These are phyloP conservation scores for Atherinomorus stipes DNA, from an alignment of 2,113 vertebrate species.

Conservation along the genomic window DNA sequence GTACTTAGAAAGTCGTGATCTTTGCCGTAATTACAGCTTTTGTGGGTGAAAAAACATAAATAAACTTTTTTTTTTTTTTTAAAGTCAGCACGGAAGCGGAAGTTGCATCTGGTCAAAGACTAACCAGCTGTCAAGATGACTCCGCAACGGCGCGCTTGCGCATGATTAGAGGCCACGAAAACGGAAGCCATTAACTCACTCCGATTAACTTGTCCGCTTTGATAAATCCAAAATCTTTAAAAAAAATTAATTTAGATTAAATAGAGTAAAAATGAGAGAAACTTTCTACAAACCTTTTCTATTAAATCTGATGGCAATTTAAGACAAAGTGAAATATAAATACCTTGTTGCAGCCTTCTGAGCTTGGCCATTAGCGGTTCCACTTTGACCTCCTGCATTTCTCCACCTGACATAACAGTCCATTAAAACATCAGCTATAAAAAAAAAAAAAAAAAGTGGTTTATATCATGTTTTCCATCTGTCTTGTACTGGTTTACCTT, in stretches of 20 bases:
- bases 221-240: too few relatives aligned
- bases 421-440: not conserved
- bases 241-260: too few relatives aligned
- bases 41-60: not conserved
- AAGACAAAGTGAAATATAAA: not conserved
- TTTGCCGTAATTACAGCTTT: not conserved
- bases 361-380: slow-evolving; percentile 62
- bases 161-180: too few relatives aligned
- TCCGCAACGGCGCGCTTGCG: not conserved
- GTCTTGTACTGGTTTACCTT: slow-evolving; percentile 22
- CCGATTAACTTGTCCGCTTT: too few relatives aligned
- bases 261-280: too few relatives aligned
- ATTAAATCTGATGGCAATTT: not conserved
- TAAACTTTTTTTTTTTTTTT: too few relatives aligned
- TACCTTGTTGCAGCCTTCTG: slow-evolving; percentile 67
- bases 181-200: too few relatives aligned
- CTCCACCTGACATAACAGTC: slow-evolving; percentile 26
- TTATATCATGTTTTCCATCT: not conserved
- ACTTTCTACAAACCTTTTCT: too few relatives aligned
- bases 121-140: slow-evolving; percentile 16
- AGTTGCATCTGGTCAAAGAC: slow-evolving; percentile 34
- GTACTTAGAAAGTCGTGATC: accelerated
- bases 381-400: slow-evolving; percentile 35
- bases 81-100: slow-evolving; percentile 35
- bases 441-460: not conserved